A percentile compares a stretch with the other conserved stretches of the same genome.
phyloP scores from a whole-genome alignment of 2,797 vertebrate genomes.

The Thunnus albacares region DNA sequence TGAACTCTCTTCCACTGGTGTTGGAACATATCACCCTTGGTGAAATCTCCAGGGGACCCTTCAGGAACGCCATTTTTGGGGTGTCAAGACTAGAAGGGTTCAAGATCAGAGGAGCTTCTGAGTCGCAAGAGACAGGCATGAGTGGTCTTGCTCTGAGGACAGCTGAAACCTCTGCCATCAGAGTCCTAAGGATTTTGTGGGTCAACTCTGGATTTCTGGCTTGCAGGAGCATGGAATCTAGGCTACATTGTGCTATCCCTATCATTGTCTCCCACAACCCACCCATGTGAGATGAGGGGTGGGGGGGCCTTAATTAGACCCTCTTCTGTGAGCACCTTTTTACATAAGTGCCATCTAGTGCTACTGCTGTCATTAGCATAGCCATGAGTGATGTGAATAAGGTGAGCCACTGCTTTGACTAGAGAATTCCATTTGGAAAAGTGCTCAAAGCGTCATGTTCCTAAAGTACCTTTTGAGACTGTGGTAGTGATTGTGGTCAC shows the following conservation, averaged over 20 bases:
- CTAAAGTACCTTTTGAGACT: no score
- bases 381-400: no score
- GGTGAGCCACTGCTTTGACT: no score
- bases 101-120: neutral
- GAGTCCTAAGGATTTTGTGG: neutral
- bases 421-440: no score
- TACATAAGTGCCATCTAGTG: no score
- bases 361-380: no score
- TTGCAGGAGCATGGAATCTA: constrained; percentile 14
- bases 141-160: neutral
- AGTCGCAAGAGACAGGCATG: neutral
- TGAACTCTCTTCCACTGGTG: constrained; percentile 21
- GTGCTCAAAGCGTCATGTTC: no score
- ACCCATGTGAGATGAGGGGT: no score
- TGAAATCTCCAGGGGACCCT: constrained; percentile 1
- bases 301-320: no score
- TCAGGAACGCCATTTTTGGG: neutral
- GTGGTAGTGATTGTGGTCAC: no score
- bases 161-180: constrained; percentile 7
- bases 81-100: neutral
- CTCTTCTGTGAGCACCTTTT: no score
- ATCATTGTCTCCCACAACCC: neutral
- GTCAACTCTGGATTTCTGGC: neutral
- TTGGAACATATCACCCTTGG: neutral
- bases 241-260: neutral